Conservation (phyloP, 2,113 vertebrate genomes). For the Rostratula benghalensis region DNA sequence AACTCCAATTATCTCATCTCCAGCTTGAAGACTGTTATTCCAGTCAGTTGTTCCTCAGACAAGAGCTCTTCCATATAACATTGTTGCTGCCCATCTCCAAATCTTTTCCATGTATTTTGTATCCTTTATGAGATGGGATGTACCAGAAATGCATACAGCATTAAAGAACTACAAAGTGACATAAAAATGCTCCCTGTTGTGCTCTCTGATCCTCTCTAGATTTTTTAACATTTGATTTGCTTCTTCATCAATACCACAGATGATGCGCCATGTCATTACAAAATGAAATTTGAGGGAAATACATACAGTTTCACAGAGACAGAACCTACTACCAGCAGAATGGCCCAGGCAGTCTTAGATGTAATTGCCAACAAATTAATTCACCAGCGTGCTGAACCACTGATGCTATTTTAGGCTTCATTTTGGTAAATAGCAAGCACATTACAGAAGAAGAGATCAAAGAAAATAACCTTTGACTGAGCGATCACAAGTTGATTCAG, state of each 20-base stretch:
- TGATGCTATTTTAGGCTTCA: conserved; percentile 37
- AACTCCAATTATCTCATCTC: not conserved
- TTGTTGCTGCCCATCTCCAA: not conserved
- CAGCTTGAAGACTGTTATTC: not conserved
- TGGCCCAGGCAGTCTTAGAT: conserved; percentile 12
- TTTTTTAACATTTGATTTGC: not conserved
- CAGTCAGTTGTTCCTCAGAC: not conserved
- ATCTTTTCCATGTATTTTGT: not conserved
- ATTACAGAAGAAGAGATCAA: conserved; percentile 34
- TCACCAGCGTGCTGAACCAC: conserved; percentile 30
- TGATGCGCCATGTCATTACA: not conserved
- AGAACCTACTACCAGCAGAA: not conserved
- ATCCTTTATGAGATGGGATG: not conserved
- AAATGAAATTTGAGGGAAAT: conserved; percentile 29
- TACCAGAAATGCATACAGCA: not conserved
- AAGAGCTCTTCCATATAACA: not conserved
- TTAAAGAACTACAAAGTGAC: not conserved
- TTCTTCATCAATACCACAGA: not conserved
- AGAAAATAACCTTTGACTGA: conserved; percentile 62
- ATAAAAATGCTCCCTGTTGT: not conserved
- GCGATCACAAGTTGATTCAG: conserved; percentile 35
- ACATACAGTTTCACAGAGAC: not conserved
- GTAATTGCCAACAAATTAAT: conserved; percentile 63
- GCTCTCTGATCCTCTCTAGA: not conserved
- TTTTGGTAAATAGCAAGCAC: conserved; percentile 37